phyloP scores from a whole-genome alignment of 2,113 vertebrate species.

The Aldabrachelys gigantea region DNA sequence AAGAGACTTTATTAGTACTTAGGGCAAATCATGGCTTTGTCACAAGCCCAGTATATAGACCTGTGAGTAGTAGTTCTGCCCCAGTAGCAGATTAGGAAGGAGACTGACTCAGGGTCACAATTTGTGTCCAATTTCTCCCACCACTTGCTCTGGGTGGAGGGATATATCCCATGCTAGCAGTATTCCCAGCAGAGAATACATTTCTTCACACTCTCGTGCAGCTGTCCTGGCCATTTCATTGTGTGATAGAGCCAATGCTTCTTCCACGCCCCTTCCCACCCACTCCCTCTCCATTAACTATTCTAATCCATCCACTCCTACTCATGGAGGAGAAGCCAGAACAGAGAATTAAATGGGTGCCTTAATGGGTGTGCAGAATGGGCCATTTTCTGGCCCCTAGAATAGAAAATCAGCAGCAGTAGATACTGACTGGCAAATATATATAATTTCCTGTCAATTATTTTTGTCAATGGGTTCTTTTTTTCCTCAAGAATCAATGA shows the following conservation, averaged over 20 bases:
- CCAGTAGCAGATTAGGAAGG: background rate
- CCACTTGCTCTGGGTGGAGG: background rate
- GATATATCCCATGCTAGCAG: background rate
- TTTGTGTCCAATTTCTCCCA: background rate
- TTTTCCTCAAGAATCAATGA: background rate
- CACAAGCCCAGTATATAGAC: background rate
- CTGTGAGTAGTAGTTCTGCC: background rate
- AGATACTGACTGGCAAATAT: background rate
- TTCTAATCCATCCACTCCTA: background rate
- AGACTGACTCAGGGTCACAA: background rate
- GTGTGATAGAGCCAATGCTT: background rate
- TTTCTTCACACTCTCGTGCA: background rate
- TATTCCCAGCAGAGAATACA: background rate
- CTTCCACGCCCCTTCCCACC: background rate
- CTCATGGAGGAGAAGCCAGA: rapidly evolving
- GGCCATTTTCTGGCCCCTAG: background rate
- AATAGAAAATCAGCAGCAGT: background rate
- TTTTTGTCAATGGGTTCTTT: background rate
- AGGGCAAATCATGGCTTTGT: background rate
- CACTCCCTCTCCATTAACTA: background rate
- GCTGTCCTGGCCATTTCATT: too few species aligned
- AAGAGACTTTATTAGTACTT: background rate
- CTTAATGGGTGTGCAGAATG: background rate
- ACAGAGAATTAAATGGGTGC: too few species aligned
- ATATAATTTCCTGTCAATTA: background rate